phyloP scores from a whole-genome alignment of 2,888 invertebrate genomes.

The Drymonia ruficornis region DNA sequence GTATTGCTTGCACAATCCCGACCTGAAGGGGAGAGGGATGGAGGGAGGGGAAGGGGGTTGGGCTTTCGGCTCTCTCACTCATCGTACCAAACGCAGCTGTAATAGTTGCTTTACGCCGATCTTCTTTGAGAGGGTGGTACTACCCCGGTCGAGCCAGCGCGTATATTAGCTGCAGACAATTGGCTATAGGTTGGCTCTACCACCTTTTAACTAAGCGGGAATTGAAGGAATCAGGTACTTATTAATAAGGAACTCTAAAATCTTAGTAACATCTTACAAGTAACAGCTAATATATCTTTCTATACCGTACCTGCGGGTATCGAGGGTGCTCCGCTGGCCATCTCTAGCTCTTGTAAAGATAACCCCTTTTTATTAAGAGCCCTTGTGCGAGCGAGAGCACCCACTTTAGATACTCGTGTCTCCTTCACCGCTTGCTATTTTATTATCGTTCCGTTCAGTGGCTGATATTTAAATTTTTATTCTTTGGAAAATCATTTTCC shows the following conservation, averaged over 20 bases:
- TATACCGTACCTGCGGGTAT: constrained; percentile 41
- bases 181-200: too few species aligned
- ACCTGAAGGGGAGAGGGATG: too few species aligned
- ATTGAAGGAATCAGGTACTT: not conserved
- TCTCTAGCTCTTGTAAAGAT: constrained; percentile 42
- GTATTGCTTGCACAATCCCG: too few species aligned
- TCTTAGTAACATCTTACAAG: not conserved
- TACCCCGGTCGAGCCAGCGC: too few species aligned
- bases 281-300: constrained; percentile 5
- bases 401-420: constrained; percentile 29
- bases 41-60: too few species aligned
- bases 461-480: not conserved
- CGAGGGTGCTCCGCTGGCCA: constrained; percentile 36
- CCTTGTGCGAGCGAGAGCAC: constrained; percentile 39
- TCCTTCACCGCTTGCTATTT: constrained; percentile 37
- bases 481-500: not conserved
- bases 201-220: too few species aligned
- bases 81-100: too few species aligned
- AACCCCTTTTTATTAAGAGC: constrained; percentile 61
- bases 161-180: too few species aligned
- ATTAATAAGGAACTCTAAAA: not conserved
- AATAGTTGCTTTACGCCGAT: too few species aligned
- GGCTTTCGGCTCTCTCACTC: too few species aligned
- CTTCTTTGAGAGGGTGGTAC: too few species aligned
- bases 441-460: constrained; percentile 24